Conservation (phyloP, 2,113 vertebrate species). For the Hippocampus mohnikei region DNA sequence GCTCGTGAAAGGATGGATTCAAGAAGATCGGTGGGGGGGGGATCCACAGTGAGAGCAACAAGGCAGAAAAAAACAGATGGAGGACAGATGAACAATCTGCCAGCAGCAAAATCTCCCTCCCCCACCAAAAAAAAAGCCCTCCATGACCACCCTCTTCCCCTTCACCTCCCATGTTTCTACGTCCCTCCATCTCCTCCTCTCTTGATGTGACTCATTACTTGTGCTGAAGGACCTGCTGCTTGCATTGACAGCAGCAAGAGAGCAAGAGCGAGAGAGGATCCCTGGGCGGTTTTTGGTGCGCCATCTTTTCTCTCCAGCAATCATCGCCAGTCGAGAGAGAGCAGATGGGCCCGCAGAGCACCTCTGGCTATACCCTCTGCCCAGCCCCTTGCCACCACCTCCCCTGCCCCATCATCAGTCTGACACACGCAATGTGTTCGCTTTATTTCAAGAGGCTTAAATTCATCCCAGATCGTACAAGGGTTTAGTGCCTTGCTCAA, state of each 20-base stretch:
- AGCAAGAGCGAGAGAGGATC: constrained; percentile 5
- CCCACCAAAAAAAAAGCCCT: constrained; percentile 10
- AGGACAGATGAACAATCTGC: constrained; percentile 43
- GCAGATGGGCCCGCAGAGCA: constrained; percentile 62
- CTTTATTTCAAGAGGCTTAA: neutral
- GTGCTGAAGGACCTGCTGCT: constrained; percentile 43
- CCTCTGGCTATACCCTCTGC: constrained; percentile 53
- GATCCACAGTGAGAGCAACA: constrained; percentile 44
- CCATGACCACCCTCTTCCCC: constrained; percentile 13
- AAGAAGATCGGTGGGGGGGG: constrained; percentile 2
- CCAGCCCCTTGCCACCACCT: neutral
- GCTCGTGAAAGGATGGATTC: constrained; percentile 41
- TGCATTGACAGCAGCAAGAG: constrained; percentile 17
- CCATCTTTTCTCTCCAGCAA: constrained; percentile 27
- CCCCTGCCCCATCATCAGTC: neutral
- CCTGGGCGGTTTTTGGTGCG: constrained; percentile 23
- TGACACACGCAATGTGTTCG: neutral
- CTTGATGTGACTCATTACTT: constrained; percentile 48
- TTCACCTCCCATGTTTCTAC: constrained; percentile 8
- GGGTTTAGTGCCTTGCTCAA: constrained; percentile 3
- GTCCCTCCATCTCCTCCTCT: constrained; percentile 9
- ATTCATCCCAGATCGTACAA: neutral
- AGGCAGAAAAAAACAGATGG: constrained; percentile 40
- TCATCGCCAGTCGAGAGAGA: constrained; percentile 39
- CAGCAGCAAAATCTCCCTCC: constrained; percentile 38